Conservation (phyloP, 2,888 invertebrate species). For the Xanthia icteritia region DNA sequence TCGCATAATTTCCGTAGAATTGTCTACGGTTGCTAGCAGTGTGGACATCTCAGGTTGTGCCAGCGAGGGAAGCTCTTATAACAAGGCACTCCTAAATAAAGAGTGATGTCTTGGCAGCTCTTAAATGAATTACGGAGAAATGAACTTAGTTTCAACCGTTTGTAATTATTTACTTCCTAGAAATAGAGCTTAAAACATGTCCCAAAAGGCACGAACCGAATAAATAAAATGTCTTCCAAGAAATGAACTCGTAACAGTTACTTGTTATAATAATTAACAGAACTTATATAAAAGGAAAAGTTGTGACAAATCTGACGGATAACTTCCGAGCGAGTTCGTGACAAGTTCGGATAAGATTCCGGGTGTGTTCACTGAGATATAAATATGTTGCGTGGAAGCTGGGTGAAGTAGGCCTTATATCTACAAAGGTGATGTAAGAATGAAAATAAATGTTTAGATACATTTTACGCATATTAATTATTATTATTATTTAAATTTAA, state of each 20-base stretch:
- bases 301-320: slow-evolving; percentile 56
- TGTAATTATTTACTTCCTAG: slow-evolving; percentile 3
- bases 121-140: slow-evolving; percentile 2
- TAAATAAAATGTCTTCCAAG: slow-evolving; percentile 20
- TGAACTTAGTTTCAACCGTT: slow-evolving; percentile 3
- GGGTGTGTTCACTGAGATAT: slow-evolving; percentile 23
- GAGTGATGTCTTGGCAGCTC: slow-evolving; percentile 3
- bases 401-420: neutral
- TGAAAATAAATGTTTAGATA: neutral
- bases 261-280: slow-evolving; percentile 59
- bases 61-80: neutral
- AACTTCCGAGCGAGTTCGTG: slow-evolving; percentile 53
- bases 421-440: neutral
- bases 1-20: neutral
- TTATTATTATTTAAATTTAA: no score
- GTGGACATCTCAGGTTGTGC: neutral
- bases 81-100: neutral
- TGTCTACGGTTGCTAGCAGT: neutral
- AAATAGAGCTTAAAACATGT: slow-evolving; percentile 13
- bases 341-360: slow-evolving; percentile 42
- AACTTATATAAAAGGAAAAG: slow-evolving; percentile 56
- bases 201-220: neutral
- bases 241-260: slow-evolving; percentile 36
- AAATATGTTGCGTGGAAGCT: slow-evolving; percentile 7
- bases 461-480: no score